A percentile compares a stretch with the other conserved stretches of the same genome.
phyloP scores from a whole-genome alignment of 2,888 invertebrate species.

The Bhutanitis thaidina region DNA sequence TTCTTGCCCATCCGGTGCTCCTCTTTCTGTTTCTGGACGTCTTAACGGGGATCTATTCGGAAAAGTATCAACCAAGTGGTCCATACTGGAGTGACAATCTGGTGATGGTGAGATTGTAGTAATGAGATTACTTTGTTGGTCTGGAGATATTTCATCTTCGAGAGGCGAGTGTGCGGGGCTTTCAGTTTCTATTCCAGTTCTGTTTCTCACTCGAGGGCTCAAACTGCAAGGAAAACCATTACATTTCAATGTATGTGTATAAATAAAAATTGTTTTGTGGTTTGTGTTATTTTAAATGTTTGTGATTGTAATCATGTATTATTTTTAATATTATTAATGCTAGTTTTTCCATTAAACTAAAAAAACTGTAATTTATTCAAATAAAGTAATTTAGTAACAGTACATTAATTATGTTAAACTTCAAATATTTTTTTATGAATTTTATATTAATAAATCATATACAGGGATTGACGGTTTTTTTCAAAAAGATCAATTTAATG shows the following conservation, averaged over 20 bases:
- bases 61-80: constrained; percentile 39
- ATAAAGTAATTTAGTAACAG: too few relatives aligned
- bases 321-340: too few relatives aligned
- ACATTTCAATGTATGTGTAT: too few relatives aligned
- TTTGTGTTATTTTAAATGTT: background rate
- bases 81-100: constrained; percentile 49
- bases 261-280: too few relatives aligned
- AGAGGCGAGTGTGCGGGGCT: constrained; percentile 41
- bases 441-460: too few relatives aligned
- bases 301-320: too few relatives aligned
- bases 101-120: constrained; percentile 49
- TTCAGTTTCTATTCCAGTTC: constrained; percentile 41
- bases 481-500: too few relatives aligned
- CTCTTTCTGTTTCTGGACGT: constrained; percentile 54
- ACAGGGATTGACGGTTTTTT: too few relatives aligned
- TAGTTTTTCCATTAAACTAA: too few relatives aligned
- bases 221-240: constrained; percentile 36
- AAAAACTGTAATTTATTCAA: too few relatives aligned
- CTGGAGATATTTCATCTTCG: constrained; percentile 45
- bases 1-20: constrained; percentile 71
- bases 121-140: constrained; percentile 31
- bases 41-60: constrained; percentile 35
- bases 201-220: constrained; percentile 41
- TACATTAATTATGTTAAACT: too few relatives aligned
- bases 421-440: too few relatives aligned